Percentiles rank a stretch among this genome's conserved stretches.
Evolutionary conservation across 2,888 invertebrate genomes (phyloP).

Genomic region (Calliphora vomitoria): DNA sequence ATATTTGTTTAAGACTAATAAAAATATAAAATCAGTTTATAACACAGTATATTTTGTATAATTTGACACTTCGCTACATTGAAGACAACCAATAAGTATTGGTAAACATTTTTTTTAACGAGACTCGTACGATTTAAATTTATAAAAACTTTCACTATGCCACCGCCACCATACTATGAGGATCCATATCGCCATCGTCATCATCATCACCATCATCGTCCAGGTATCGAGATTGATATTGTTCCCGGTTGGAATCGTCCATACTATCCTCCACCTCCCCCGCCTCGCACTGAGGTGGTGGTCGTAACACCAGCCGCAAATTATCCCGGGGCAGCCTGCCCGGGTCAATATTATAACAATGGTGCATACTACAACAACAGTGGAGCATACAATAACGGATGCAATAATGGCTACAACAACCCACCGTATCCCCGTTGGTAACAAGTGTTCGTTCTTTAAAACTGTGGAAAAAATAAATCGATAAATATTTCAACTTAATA

Average conservation of each 20-base stretch:
- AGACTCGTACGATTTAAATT: background rate
- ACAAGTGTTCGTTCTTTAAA: background rate
- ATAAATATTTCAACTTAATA: no score
- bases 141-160: conserved; percentile 28
- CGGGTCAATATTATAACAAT: conserved; percentile 59
- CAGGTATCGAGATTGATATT: conserved; percentile 81
- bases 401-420: conserved; percentile 57
- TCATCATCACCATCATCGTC: conserved; percentile 78
- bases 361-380: conserved; percentile 50
- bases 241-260: conserved; percentile 73
- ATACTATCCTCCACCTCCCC: conserved; percentile 69
- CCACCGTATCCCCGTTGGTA: conserved; percentile 60
- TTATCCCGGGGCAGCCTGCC: conserved; percentile 32
- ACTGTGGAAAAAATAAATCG: no score
- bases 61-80: conserved; percentile 14
- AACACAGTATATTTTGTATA: conserved; percentile 33
- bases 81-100: background rate
- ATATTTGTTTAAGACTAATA: conserved; percentile 10
- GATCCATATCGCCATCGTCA: conserved; percentile 74
- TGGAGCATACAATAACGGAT: conserved; percentile 31
- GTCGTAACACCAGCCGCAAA: conserved; percentile 65
- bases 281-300: conserved; percentile 68
- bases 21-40: conserved; percentile 36
- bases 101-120: background rate
- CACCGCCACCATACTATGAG: conserved; percentile 68